Conservation (phyloP, 1,140 invertebrate species). For the Lasioglossum baleicum region DNA sequence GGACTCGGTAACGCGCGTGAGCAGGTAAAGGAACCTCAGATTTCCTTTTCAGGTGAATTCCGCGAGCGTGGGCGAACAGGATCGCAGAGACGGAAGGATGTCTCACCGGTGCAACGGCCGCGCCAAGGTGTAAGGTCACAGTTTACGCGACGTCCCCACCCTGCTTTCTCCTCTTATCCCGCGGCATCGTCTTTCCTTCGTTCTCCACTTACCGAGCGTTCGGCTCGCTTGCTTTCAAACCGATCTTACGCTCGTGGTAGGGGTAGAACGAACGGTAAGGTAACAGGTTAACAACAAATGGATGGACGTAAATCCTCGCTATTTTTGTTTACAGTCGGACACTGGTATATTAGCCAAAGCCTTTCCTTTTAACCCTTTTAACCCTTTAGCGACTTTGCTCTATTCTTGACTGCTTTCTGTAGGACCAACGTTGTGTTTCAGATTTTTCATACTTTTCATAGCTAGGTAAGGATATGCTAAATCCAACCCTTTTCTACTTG, state of each 20-base stretch:
- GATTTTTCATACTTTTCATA: no score
- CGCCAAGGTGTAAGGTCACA: slow-evolving; percentile 65
- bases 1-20: slow-evolving; percentile 21
- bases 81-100: slow-evolving; percentile 61
- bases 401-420: no score
- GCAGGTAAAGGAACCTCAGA: slow-evolving; percentile 62
- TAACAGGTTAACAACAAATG: slow-evolving; percentile 67
- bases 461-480: no score
- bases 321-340: not conserved
- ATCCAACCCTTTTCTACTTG: no score
- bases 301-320: slow-evolving; percentile 23
- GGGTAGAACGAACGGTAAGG: slow-evolving; percentile 50
- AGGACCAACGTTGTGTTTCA: no score
- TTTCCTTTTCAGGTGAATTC: slow-evolving; percentile 77
- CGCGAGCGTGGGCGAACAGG: slow-evolving; percentile 73
- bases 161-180: slow-evolving; percentile 6
- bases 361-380: no score
- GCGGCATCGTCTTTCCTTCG: slow-evolving; percentile 27
- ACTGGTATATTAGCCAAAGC: no score
- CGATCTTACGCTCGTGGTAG: slow-evolving; percentile 40
- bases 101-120: slow-evolving; percentile 30
- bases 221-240: slow-evolving; percentile 6
- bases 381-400: no score
- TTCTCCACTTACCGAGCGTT: slow-evolving; percentile 40
- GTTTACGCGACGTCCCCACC: slow-evolving; percentile 43